Evolutionary conservation across 2,113 vertebrate genomes (phyloP).

Genomic region (Indicator maculatus): DNA sequence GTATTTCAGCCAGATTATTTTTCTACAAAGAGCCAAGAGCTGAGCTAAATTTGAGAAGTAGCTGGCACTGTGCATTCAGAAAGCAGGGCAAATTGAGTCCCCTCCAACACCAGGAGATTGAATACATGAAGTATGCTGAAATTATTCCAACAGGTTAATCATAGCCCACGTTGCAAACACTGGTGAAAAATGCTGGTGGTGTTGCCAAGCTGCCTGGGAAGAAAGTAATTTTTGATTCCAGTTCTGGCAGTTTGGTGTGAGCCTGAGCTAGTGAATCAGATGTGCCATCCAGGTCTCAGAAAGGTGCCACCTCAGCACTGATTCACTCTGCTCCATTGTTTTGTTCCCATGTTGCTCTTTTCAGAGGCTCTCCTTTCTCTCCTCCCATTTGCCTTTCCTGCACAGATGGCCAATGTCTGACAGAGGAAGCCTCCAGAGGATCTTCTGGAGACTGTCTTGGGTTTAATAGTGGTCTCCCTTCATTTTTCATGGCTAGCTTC

Average conservation of each 20-base stretch:
- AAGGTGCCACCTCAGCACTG: conserved; percentile 51
- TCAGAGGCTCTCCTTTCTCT: neutral
- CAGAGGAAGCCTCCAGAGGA: neutral
- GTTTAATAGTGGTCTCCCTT: neutral
- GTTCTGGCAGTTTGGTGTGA: neutral
- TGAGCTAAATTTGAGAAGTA: neutral
- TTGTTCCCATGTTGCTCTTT: neutral
- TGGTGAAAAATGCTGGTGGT: neutral
- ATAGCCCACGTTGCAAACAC: neutral
- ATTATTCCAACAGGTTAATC: conserved; percentile 5
- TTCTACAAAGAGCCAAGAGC: neutral
- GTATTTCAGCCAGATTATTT: conserved; percentile 19
- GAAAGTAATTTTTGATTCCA: neutral
- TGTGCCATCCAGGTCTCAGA: neutral
- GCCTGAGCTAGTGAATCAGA: conserved; percentile 31
- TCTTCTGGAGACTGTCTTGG: neutral
- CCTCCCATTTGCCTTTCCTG: neutral
- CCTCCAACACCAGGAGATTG: neutral
- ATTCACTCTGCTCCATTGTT: conserved; percentile 12
- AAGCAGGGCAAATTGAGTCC: neutral
- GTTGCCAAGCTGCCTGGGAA: neutral
- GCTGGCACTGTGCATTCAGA: neutral
- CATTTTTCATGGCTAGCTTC: neutral
- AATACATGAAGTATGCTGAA: neutral
- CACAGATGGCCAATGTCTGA: neutral